Evolutionary conservation across 2,888 invertebrate species (phyloP).

Genomic region (Xanthia icteritia): DNA sequence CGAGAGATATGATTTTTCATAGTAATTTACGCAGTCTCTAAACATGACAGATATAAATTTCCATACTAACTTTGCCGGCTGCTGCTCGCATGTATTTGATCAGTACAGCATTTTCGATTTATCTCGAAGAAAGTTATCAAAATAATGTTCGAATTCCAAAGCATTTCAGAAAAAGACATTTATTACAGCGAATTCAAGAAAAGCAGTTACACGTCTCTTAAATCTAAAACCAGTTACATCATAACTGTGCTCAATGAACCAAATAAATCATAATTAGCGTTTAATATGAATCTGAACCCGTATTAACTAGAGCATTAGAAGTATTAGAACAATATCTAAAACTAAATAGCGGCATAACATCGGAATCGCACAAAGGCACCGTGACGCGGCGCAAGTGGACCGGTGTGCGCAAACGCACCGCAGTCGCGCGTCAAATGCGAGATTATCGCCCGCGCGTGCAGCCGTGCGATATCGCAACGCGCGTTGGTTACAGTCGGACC

Average conservation of each 20-base stretch:
- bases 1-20: too few relatives aligned
- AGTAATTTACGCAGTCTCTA: too few relatives aligned
- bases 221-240: neutral
- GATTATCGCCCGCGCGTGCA: constrained; percentile 66
- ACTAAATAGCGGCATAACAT: constrained; percentile 53
- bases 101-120: too few relatives aligned
- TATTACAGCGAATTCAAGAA: neutral
- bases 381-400: constrained; percentile 71
- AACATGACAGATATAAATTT: too few relatives aligned
- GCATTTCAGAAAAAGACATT: too few relatives aligned
- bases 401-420: constrained; percentile 74
- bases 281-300: constrained; percentile 49
- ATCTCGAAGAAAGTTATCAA: too few relatives aligned
- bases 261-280: constrained; percentile 15
- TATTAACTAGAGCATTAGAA: constrained; percentile 74
- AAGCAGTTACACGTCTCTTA: neutral
- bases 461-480: constrained; percentile 63
- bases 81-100: too few relatives aligned
- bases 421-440: constrained; percentile 71
- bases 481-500: constrained; percentile 61
- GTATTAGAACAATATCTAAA: constrained; percentile 68
- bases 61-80: too few relatives aligned
- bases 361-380: constrained; percentile 70
- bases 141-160: too few relatives aligned
- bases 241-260: neutral